These are phyloP conservation scores for Mormyrops attenuatus DNA, from an alignment of 2,797 vertebrate genomes.

Conservation along the genomic window DNA sequence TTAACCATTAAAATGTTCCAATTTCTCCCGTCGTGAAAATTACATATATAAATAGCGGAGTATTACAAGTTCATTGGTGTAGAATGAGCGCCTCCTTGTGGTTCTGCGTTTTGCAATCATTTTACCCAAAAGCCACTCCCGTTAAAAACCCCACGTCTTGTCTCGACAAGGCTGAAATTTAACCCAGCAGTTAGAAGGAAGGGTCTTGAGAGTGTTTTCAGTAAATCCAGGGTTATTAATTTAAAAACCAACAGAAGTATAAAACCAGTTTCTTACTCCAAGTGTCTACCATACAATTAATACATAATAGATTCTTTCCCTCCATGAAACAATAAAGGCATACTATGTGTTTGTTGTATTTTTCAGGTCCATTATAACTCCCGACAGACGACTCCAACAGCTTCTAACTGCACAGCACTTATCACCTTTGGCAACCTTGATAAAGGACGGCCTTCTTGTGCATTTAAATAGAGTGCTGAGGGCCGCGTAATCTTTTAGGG, in stretches of 20 bases:
- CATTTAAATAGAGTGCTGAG: not conserved
- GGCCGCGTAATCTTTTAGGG: not conserved
- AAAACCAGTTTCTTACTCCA: not conserved
- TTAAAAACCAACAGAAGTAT: not conserved
- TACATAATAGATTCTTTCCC: not conserved
- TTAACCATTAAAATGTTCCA: constrained; percentile 23
- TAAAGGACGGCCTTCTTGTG: not conserved
- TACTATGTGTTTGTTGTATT: not conserved
- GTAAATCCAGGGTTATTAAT: not conserved
- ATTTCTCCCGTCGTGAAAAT: not conserved
- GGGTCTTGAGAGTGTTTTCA: not conserved
- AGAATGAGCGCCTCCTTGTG: constrained; percentile 63
- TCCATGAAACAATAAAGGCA: not conserved
- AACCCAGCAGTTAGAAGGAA: not conserved
- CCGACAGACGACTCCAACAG: not conserved
- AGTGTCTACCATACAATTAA: not conserved
- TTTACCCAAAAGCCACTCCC: constrained; percentile 7
- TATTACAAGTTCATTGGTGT: constrained; percentile 37
- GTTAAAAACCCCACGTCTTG: not conserved
- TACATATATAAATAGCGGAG: constrained; percentile 23
- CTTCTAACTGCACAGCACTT: not conserved
- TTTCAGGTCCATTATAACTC: not conserved
- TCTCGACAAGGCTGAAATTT: not conserved
- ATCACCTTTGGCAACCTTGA: not conserved
- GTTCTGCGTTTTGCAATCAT: constrained; percentile 39